Conservation (phyloP, 2,113 vertebrate genomes). For the Garra rufa region DNA sequence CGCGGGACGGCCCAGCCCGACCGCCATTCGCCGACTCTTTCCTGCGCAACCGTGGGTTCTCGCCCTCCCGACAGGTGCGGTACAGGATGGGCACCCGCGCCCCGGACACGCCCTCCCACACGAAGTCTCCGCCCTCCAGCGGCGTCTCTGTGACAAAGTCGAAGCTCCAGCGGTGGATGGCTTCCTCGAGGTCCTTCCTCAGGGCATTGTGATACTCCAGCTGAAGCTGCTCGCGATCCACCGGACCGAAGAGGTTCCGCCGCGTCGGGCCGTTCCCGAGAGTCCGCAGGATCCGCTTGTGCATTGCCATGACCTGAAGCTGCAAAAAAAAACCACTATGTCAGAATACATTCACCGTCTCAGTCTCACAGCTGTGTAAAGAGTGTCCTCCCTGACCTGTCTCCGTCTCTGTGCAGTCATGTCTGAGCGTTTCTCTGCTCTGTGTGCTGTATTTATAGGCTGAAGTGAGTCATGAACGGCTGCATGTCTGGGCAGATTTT, state of each 20-base stretch:
- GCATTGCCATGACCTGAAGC: slow-evolving; percentile 73
- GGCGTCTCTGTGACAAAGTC: slow-evolving; percentile 86
- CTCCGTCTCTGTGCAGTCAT: background rate
- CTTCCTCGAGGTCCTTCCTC: slow-evolving; percentile 78
- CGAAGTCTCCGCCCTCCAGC: slow-evolving; percentile 76
- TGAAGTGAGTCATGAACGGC: slow-evolving; percentile 45
- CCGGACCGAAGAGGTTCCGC: slow-evolving; percentile 86
- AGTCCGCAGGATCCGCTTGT: slow-evolving; percentile 51
- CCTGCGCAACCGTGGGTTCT: background rate
- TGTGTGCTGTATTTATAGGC: slow-evolving; percentile 26
- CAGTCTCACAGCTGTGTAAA: background rate
- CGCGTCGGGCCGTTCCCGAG: slow-evolving; percentile 71
- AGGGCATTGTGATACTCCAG: slow-evolving; percentile 72
- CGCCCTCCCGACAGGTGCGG: slow-evolving; percentile 49
- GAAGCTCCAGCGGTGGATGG: slow-evolving; percentile 85
- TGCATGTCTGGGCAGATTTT: slow-evolving; percentile 15
- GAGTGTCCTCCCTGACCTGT: background rate
- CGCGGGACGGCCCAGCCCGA: background rate
- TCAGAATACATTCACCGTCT: background rate
- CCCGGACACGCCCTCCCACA: slow-evolving; percentile 82
- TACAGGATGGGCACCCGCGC: slow-evolving; percentile 73
- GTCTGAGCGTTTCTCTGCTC: background rate
- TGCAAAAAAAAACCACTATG: slow-evolving; percentile 52
- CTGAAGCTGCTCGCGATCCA: slow-evolving; percentile 83
- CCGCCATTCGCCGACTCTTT: background rate